A percentile compares a stretch with the other conserved stretches of the same genome.
Evolutionary conservation across 2,888 invertebrate genomes (phyloP).

Genomic region (Eretmocerus hayati): DNA sequence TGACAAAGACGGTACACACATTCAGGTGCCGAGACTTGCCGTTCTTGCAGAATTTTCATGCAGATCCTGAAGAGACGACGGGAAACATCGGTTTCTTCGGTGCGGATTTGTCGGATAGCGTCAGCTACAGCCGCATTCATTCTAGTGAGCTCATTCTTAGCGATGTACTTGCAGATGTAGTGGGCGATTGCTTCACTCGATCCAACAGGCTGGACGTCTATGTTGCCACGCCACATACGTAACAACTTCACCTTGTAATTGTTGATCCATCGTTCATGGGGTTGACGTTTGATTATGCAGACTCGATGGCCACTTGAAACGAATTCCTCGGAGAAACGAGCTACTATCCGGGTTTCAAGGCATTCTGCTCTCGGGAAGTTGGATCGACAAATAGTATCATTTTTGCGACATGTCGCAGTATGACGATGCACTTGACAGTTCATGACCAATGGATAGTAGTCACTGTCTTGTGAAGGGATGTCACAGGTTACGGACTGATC

Average conservation of each 20-base stretch:
- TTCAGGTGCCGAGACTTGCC: background rate
- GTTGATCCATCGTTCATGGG: constrained; percentile 26
- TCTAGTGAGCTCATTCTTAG: background rate
- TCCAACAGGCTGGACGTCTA: background rate
- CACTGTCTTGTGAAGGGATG: constrained; percentile 8
- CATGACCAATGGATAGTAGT: constrained; percentile 20
- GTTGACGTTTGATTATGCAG: constrained; percentile 29
- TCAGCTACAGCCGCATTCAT: background rate
- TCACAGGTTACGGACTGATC: constrained; percentile 20
- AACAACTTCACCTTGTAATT: constrained; percentile 33
- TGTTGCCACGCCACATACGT: background rate
- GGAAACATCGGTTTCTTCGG: background rate
- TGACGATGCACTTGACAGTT: constrained; percentile 24
- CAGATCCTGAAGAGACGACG: background rate
- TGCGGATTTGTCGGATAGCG: background rate
- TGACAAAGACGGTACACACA: background rate
- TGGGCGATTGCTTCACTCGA: background rate
- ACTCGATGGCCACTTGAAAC: constrained; percentile 33
- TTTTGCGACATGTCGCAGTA: constrained; percentile 23
- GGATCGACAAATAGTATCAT: constrained; percentile 26
- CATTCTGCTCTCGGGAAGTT: constrained; percentile 26
- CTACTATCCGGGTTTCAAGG: constrained; percentile 23
- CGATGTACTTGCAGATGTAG: background rate
- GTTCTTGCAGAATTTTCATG: no score
- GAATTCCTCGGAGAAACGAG: constrained; percentile 31